Base-by-base conservation (phyloP, 2,113 vertebrate species). In the Bathybates hornii region DNA sequence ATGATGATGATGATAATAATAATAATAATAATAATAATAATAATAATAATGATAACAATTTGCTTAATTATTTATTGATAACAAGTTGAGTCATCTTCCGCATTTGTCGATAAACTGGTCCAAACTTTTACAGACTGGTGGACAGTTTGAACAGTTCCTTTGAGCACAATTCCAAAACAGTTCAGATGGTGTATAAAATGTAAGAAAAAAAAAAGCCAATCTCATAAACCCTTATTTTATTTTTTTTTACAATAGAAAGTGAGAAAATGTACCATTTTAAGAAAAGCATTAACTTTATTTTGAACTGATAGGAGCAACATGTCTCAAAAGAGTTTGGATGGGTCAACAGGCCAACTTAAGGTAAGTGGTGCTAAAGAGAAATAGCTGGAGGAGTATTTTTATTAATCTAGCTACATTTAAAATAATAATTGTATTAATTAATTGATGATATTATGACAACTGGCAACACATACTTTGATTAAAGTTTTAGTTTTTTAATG, bases 401-500 rank as follows among this genome's bases (percentile, higher is more conserved):
- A 36, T 66, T 7, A 12, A 36, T 66, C 2, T 36, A 66, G 36
- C n/a, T 66, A n/a, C 61, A 66, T n/a, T 36, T n/a, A 36, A 36
- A 0, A 12, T 66, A 66, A 0, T 2, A 36, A 12, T 7, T n/a
- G 32, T 36, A n/a, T 36, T 13, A 0, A 71, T 38, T 13, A 68
- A 43, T 0, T 14, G n/a, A 41, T 66, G 1, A 66, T 66, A 66
- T 11, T 63, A 63, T n/a, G 63, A 21, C 7, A 41, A 38, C 19
- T 13, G 34, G 19, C 6, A 21, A 68, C n/a, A 41, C 32, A 63
- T 19, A 36, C 6, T 63, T 1, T 63, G 59, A 63, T 36, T 1
- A 2, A 36, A 66, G 17, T 66, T 17, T 7, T 36, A 36, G 6
- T 34, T 32, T 43, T 19, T 63, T 36, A 2, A 63, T 63, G 0